These are phyloP conservation scores for Tenrec ecaudatus DNA, from an alignment of 2,113 vertebrate genomes.

Conservation along the genomic window DNA sequence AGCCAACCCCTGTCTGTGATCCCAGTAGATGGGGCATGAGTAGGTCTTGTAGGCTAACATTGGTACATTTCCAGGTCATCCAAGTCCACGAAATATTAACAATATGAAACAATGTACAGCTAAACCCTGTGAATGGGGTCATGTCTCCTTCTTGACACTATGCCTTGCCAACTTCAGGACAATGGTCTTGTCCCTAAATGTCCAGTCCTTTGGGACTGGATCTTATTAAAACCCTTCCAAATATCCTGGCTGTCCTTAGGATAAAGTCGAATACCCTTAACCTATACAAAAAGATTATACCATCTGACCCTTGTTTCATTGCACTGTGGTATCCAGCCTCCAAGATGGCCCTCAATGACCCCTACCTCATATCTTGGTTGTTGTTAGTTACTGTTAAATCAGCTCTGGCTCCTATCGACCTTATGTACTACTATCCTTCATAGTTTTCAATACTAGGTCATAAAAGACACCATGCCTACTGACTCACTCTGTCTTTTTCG, in stretches of 20 bases:
- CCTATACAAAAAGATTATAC: not conserved
- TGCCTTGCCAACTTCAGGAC: not conserved
- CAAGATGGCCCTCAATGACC: not conserved
- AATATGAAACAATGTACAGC: not conserved
- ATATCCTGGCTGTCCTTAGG: not conserved
- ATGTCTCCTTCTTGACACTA: not conserved
- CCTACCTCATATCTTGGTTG: not conserved
- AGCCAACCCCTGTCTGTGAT: not conserved
- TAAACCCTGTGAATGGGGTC: not conserved
- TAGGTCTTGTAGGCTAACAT: not conserved
- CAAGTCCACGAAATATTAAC: not conserved
- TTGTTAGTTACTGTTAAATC: too few species aligned
- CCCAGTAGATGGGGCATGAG: not conserved
- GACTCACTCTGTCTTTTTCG: not conserved
- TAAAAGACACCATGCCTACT: not conserved
- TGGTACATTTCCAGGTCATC: not conserved
- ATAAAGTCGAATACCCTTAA: not conserved
- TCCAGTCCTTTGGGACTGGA: not conserved
- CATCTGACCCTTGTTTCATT: not conserved
- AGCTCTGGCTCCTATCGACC: too few species aligned
- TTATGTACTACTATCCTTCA: not conserved
- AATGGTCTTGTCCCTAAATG: not conserved
- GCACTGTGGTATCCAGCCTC: not conserved
- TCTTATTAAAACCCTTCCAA: not conserved
- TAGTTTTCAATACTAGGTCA: not conserved